phyloP scores from a whole-genome alignment of 2,113 vertebrate species.

The Indicator indicator region DNA sequence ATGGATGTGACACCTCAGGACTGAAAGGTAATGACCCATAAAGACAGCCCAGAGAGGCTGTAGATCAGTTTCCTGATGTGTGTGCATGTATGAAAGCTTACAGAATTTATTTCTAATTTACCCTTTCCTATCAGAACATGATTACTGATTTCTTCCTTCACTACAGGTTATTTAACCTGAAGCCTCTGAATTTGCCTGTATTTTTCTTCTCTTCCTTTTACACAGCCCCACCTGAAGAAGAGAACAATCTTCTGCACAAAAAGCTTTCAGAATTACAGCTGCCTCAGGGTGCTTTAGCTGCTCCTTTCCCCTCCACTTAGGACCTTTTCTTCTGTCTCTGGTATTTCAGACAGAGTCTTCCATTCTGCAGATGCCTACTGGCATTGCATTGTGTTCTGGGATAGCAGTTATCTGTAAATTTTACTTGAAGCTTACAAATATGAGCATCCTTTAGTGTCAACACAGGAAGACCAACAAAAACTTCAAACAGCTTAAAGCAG shows the following conservation, averaged over 20 bases:
- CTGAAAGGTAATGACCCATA: background rate
- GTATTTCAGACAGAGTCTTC: background rate
- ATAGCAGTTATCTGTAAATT: background rate
- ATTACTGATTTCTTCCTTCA: background rate
- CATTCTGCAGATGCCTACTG: background rate
- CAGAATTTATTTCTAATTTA: background rate
- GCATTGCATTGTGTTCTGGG: background rate
- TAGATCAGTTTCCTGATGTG: background rate
- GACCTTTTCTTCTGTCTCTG: background rate
- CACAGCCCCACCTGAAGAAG: background rate
- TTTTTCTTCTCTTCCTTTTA: background rate
- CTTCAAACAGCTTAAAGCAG: background rate
- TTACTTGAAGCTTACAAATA: background rate
- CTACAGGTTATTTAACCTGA: background rate
- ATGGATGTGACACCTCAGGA: background rate
- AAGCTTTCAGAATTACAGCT: background rate
- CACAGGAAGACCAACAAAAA: background rate
- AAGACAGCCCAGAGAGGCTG: background rate
- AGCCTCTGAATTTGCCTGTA: background rate
- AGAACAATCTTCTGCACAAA: background rate
- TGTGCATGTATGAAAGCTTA: background rate
- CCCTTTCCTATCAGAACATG: background rate
- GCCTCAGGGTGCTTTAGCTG: background rate
- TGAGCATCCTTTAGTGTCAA: background rate
- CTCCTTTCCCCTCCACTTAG: background rate